Base-by-base conservation (phyloP, 2,113 vertebrate species). In the Aegithalos caudatus region DNA sequence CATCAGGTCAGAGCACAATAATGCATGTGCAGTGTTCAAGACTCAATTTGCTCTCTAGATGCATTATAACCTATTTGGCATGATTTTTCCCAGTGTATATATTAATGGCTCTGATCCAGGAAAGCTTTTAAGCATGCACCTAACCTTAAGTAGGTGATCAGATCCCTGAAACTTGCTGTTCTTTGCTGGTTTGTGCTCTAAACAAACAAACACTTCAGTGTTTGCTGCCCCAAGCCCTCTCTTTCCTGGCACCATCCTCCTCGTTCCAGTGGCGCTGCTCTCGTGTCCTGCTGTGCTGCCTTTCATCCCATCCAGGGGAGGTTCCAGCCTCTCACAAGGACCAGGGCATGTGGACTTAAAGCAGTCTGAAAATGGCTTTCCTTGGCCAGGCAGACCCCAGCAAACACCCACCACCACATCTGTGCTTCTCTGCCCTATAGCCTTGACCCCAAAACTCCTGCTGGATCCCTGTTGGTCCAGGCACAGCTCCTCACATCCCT, bases 71-170 rank as follows among this genome's bases (percentile, higher is more conserved):
- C 31, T 66, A 40, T 70, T 87, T 85, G 60, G 82, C 60, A 57
- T 7, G 42, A 54, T 70, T 82, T 85, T 69, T 8, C 37, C 27
- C 69, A 21, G 47, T 64, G 22, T 82, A 10, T 77, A 23, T 66
- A 21, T 85, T 90, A 90, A 66, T 69, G 80, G 86, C 86, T 85
- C 56, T 25, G 42, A 47, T 81, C 88, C 85, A 96, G 82, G 51
- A 93, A 93, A 80, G 92, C 64, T 94, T 94, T 94, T 92, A 88
- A 38, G 40, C n/a, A 7, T 8, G 5, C 24, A 81, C 48, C 74
- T 90, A 71, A 81, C 31, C 84, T 81, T 22, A 81, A 90, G 56
- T 53, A 94, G 85, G 88, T 93, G 79, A 67, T 50, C 4, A 9
- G 22, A 78, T 44, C 31, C 51, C 56, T 74, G 79, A 70, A 92